Evolutionary conservation across 2,888 invertebrate species (phyloP).

Genomic region (Erebia aethiops): DNA sequence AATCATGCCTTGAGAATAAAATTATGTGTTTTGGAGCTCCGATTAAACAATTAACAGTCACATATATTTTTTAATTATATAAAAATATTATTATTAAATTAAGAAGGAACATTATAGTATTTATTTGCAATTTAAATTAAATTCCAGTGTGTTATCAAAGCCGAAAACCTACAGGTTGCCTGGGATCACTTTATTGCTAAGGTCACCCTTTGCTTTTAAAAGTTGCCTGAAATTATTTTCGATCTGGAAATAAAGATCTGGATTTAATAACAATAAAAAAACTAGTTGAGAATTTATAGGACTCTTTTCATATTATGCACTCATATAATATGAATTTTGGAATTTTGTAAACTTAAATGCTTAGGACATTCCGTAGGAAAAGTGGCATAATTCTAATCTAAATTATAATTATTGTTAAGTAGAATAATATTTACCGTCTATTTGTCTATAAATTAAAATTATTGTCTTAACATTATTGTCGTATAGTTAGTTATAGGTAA

Average conservation of each 20-base stretch:
- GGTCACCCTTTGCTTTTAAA: too few species aligned
- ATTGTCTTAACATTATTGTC: conserved; percentile 71
- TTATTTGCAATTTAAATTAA: background rate
- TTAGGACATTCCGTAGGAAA: background rate
- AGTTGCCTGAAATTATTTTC: too few species aligned
- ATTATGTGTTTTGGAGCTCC: too few species aligned
- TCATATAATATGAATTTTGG: background rate
- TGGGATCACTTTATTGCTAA: too few species aligned
- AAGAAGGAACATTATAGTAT: background rate
- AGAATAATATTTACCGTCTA: conserved; percentile 19
- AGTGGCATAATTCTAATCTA: conserved; percentile 18
- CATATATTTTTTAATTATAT: background rate
- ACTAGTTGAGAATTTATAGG: too few species aligned
- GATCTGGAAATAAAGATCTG: too few species aligned
- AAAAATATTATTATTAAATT: background rate
- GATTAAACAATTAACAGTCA: conserved; percentile 1
- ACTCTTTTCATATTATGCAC: too few species aligned
- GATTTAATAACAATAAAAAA: too few species aligned
- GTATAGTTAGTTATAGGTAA: conserved; percentile 54
- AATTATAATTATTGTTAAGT: conserved; percentile 17
- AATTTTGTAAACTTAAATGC: background rate
- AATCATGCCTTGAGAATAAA: too few species aligned
- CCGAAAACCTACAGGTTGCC: background rate
- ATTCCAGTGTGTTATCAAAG: background rate
- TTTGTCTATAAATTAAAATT: conserved; percentile 42